Evolutionary conservation across 2,888 invertebrate genomes (phyloP).

Genomic region (Scaptomyza parva): DNA sequence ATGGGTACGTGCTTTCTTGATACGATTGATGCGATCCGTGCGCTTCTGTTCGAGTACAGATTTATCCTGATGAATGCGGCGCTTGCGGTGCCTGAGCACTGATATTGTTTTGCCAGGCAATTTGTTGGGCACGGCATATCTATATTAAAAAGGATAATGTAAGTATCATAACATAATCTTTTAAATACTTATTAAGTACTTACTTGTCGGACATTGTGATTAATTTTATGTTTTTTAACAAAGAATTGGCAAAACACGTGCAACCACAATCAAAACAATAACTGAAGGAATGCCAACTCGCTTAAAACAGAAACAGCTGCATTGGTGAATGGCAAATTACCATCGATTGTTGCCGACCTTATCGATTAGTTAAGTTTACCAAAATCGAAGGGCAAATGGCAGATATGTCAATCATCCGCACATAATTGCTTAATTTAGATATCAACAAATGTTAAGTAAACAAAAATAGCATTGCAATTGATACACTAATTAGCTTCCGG

Average conservation of each 20-base stretch:
- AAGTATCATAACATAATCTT: background rate
- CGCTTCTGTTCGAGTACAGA: constrained; percentile 80
- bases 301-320: background rate
- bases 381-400: background rate
- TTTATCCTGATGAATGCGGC: constrained; percentile 82
- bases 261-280: constrained; percentile 71
- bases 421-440: constrained; percentile 17
- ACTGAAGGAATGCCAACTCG: constrained; percentile 48
- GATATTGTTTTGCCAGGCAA: constrained; percentile 84
- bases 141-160: constrained; percentile 32
- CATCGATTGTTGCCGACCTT: background rate
- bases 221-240: constrained; percentile 27
- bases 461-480: constrained; percentile 31
- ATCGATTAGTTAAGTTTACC: constrained; percentile 8
- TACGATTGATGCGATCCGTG: constrained; percentile 75
- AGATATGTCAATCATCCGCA: background rate
- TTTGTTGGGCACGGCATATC: constrained; percentile 85
- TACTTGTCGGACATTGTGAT: constrained; percentile 82
- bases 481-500: constrained; percentile 29
- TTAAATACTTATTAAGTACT: constrained; percentile 29
- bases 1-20: constrained; percentile 68
- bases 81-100: constrained; percentile 84
- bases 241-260: constrained; percentile 62
- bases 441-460: constrained; percentile 1
- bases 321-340: constrained; percentile 28